These are phyloP conservation scores for Zelleria hepariella DNA, from an alignment of 2,888 invertebrate genomes.

Conservation along the genomic window DNA sequence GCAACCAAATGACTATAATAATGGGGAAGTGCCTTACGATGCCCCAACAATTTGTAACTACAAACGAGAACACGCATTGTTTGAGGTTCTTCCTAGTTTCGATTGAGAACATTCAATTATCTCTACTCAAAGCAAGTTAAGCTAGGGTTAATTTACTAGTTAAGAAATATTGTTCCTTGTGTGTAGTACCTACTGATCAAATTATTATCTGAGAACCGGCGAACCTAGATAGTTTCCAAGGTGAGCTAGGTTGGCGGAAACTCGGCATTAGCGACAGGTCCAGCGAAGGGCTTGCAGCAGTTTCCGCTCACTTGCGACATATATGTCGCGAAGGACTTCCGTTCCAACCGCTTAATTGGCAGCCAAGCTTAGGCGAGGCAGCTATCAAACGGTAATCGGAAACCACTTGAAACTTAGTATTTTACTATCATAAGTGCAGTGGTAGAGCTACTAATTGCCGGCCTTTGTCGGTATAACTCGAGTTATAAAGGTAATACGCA, in stretches of 20 bases:
- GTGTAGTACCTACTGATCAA: too few species aligned
- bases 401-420: not conserved
- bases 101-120: not conserved
- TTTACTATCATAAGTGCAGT: not conserved
- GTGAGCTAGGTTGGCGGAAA: not conserved
- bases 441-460: not conserved
- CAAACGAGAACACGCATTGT: not conserved
- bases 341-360: conserved; percentile 3
- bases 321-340: conserved; percentile 11
- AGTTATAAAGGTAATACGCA: too few species aligned
- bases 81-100: not conserved
- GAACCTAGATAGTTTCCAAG: not conserved
- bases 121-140: not conserved
- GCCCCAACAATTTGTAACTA: not conserved
- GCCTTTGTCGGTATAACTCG: too few species aligned
- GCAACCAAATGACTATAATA: not conserved
- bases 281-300: not conserved
- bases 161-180: too few species aligned
- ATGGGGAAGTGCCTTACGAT: not conserved
- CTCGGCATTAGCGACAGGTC: not conserved
- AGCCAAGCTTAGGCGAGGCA: not conserved
- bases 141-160: too few species aligned
- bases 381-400: not conserved
- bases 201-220: too few species aligned
- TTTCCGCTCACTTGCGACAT: conserved; percentile 7